A percentile compares a stretch with the other conserved stretches of the same genome.
phyloP scores from a whole-genome alignment of 1,140 invertebrate species.

The Zaprionus africanus region DNA sequence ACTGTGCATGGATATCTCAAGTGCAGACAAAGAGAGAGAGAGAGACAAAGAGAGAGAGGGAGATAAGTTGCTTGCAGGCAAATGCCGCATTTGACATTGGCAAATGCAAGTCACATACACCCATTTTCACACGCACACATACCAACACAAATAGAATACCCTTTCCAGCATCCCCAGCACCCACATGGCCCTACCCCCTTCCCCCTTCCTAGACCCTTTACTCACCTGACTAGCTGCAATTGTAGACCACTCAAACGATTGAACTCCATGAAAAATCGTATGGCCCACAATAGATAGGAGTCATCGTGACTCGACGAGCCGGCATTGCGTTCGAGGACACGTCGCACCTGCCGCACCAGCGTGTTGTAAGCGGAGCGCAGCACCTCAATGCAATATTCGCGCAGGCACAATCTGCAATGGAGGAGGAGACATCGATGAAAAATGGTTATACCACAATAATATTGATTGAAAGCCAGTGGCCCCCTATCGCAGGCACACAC shows the following conservation, averaged over 20 bases:
- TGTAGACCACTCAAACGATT: constrained; percentile 93
- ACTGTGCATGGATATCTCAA: constrained; percentile 28
- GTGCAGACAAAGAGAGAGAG: constrained; percentile 5
- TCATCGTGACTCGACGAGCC: constrained; percentile 90
- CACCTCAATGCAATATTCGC: constrained; percentile 97
- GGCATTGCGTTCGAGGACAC: constrained; percentile 81
- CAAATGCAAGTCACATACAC: constrained; percentile 48
- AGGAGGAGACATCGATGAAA: constrained; percentile 57
- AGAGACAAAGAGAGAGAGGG: background rate
- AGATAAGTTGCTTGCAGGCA: constrained; percentile 11
- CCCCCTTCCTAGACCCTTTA: constrained; percentile 12
- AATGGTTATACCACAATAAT: constrained; percentile 81
- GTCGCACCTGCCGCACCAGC: constrained; percentile 83
- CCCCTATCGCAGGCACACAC: constrained; percentile 22
- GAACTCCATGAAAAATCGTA: constrained; percentile 99
- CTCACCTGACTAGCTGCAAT: constrained; percentile 94
- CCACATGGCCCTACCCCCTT: no score
- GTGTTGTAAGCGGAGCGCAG: constrained; percentile 95
- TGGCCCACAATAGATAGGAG: constrained; percentile 96
- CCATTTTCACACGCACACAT: constrained; percentile 14
- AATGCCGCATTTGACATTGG: constrained; percentile 53
- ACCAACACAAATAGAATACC: background rate
- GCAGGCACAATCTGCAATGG: constrained; percentile 89
- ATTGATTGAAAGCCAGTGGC: constrained; percentile 77
- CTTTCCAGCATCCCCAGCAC: background rate